Evolutionary conservation across 2,797 vertebrate genomes (phyloP), one percentile per base, ranked within the genome.

Genomic region (Ceyx erithaca): DNA sequence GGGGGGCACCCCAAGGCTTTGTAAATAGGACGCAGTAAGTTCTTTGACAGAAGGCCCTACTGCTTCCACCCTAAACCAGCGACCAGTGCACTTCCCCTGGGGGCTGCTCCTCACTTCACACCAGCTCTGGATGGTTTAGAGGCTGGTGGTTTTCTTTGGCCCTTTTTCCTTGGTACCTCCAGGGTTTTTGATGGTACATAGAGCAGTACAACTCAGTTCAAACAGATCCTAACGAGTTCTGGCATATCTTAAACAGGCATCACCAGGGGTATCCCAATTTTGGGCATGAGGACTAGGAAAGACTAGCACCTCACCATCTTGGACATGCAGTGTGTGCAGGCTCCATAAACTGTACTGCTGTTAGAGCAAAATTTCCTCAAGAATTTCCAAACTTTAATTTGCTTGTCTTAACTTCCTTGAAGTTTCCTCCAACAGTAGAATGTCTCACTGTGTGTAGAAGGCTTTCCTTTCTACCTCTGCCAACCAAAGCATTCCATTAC

Each of bases 191-290:
- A 43, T 0, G 1, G 9, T 16, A 28, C 23, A 5, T 31, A 6
- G 3, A 57, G 45, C 0, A 0, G 7, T 4, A 19, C 9, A 7
- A 20, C 17, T 75, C 37, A 20, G 10, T 19, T 46, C 51, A 67
- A 21, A 6, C 13, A 43, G 9, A 17, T 67, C n/a, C 69, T 43
- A 8, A 51, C 30, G 41, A 54, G 28, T 66, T 64, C 35, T 51
- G 37, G 30, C 11, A 2, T 46, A 9, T 22, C 20, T 23, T n/a
- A 25, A 7, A 40, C 8, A 28, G 16, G 9, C 33, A 49, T 43
- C 3, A 3, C 16, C 30, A n/a, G 35, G 8, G 4, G 6, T 25
- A 41, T 40, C 41, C n/a, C 4, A 0, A 7, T 41, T 63, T 77
- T 28, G 91, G 46, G 16, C 23, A 12, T 6, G 26, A 80, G 19